Base-by-base conservation (phyloP, 2,797 vertebrate species). In the Halcyon smyrnensis region DNA sequence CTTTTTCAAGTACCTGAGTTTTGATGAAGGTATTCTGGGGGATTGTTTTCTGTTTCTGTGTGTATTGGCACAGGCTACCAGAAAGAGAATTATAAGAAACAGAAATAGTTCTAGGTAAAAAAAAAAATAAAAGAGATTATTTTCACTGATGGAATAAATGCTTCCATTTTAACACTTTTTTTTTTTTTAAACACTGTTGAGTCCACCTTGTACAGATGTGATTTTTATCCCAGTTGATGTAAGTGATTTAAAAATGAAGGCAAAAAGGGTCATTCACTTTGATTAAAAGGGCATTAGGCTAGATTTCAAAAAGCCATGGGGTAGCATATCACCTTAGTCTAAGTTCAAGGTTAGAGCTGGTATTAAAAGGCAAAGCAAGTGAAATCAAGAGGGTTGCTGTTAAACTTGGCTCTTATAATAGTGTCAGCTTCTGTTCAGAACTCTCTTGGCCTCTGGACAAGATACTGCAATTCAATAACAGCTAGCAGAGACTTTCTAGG, bases 401-500 rank as follows among this genome's bases (percentile, higher is more conserved):
- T 94, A 88, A 96, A 95, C 73, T 94, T 95, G 87, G 91, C 91
- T 75, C 84, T 83, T 71, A 30, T 11, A 93, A 86, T 75, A 59
- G 37, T 45, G 53, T 88, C 82, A 4, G 82, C 87, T 96, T 94
- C 68, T 83, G 82, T 87, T 93, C 83, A 92, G 89, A 95, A 77
- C 68, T 91, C 79, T 90, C 62, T 94, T 95, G 89, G 95, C 93
- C 89, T 95, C 84, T 91, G 84, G 94, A 92, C 94, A 93, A 92
- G 92, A 91, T n/a, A 85, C 54, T 93, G 95, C 50, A 96, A 96
- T 96, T 95, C 95, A 96, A 81, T 94, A 93, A 94, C 57, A 78
- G 60, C 68, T 68, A 93, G 30, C 79, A 93, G 84, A 94, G 60
- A 87, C 92, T 94, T 95, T 97, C 95, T 92, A 96, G 92, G 92